Evolutionary conservation across 1,140 invertebrate genomes (phyloP), one percentile per base, ranked within the genome.

Genomic region (Callitettix versicolor): DNA sequence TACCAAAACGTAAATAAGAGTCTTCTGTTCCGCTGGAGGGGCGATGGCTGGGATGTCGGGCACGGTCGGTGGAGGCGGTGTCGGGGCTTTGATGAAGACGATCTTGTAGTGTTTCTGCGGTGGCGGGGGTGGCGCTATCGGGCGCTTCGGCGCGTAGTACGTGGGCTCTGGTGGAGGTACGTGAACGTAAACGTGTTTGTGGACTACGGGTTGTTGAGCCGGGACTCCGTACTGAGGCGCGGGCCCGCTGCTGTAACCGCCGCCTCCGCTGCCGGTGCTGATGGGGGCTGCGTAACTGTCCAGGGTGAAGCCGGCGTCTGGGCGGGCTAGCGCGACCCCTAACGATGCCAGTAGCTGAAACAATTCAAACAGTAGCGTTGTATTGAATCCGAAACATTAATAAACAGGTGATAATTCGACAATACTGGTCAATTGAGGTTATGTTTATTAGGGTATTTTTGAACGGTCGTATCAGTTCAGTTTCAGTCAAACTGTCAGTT

Each of bases 21-120:
- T 91, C 73, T 91, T 91, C 70, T 90, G 84, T 70, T 91, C 88
- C 60, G 86, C 84, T 64, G 82, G 84, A 18, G 84, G 84, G 60
- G 85, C 81, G 42, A 85, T 66, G 4, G 73, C 69, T 3, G 86
- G 85, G 58, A 88, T 78, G 17, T 83, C 72, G 7, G 85, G 85
- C 0, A 82, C 83, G 3, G 83, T 86, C 11, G 84, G 84, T 9
- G 85, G 80, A 1, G 85, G 85, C 53, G 85, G 82, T 2, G 84
- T 85, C 41, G 87, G 86, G 1, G 86, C 86, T 70, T 89, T 89
- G 66, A 91, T 91, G 74, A 91, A 90, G 34, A 91, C 85, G 60
- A 91, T 90, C 69, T 89, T 89, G 77, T 90, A 91, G 65, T 91
- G 87, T 64, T 91, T 91, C 65, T 89, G 86, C 9, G 87, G 84